A percentile compares a stretch with the other conserved stretches of the same genome.
These are phyloP conservation scores for Lampris incognitus DNA, from an alignment of 2,113 vertebrate genomes.

Conservation along the genomic window DNA sequence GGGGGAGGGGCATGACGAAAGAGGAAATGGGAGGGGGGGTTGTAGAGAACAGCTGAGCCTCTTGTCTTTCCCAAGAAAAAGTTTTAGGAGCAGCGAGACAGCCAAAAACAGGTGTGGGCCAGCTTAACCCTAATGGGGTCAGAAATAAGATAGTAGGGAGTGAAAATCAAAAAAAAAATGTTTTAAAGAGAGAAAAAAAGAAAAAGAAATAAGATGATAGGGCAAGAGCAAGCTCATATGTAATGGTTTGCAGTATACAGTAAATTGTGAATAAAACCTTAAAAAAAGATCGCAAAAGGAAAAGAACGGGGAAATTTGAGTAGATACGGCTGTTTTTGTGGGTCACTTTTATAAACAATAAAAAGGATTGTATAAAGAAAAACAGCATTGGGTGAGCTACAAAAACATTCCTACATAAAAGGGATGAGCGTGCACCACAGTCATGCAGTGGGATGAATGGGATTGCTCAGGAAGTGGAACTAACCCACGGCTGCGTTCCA, in stretches of 20 bases:
- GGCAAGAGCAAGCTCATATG: too few relatives aligned
- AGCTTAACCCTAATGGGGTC: not conserved
- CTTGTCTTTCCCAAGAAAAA: conserved; percentile 7
- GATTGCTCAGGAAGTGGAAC: conserved; percentile 59
- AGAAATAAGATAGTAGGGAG: not conserved
- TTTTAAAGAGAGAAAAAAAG: not conserved
- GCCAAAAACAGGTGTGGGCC: conserved; percentile 45
- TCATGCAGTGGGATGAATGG: conserved; percentile 64
- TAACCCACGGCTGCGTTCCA: conserved; percentile 55
- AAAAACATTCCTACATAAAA: conserved; percentile 62
- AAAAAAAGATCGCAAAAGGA: not conserved
- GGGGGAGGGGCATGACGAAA: not conserved
- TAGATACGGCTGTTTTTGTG: not conserved
- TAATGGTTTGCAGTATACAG: too few relatives aligned
- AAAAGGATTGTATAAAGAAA: conserved; percentile 8
- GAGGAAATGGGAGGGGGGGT: conserved; percentile 11
- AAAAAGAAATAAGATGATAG: too few relatives aligned
- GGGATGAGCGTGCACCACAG: conserved; percentile 54
- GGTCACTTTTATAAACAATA: conserved; percentile 16
- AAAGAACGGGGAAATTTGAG: not conserved
- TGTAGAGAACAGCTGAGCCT: conserved; percentile 24
- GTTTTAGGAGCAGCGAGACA: conserved; percentile 21
- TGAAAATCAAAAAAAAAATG: conserved; percentile 6
- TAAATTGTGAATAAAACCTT: too few relatives aligned
- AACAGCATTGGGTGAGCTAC: not conserved